Percentiles rank a stretch among this genome's conserved stretches.
Conservation (phyloP, 2,888 invertebrate species). For the Zhuqinia jingwanae region DNA sequence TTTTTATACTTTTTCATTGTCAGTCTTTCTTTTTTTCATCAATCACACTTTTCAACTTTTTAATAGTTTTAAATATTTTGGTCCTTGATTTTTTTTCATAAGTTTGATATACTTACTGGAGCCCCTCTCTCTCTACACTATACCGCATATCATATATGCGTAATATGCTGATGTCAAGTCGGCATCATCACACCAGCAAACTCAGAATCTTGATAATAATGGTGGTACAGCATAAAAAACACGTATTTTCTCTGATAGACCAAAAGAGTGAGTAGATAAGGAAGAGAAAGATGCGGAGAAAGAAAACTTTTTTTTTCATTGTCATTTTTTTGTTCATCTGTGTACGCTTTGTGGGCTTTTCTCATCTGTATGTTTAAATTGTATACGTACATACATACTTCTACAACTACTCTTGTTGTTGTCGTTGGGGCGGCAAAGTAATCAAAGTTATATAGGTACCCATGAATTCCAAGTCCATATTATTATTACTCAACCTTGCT, state of each 20-base stretch:
- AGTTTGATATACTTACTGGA: no score
- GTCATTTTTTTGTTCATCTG: conserved; percentile 18
- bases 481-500: neutral
- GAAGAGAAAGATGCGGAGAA: no score
- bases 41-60: conserved; percentile 58
- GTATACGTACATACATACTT: no score
- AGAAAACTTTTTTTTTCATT: conserved; percentile 44
- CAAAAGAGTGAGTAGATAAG: no score
- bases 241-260: no score
- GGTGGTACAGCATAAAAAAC: neutral
- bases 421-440: neutral
- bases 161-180: neutral
- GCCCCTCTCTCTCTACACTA: no score
- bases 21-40: conserved; percentile 42
- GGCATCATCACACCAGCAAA: conserved; percentile 19
- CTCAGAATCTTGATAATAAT: neutral
- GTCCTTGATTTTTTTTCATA: neutral
- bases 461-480: no score
- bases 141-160: neutral
- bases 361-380: conserved; percentile 7
- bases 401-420: no score
- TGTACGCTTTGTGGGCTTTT: no score
- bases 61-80: conserved; percentile 45
- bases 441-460: neutral
- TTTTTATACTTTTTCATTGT: neutral